Conservation (phyloP, 1,140 invertebrate genomes). For the Plutomurus gul region DNA sequence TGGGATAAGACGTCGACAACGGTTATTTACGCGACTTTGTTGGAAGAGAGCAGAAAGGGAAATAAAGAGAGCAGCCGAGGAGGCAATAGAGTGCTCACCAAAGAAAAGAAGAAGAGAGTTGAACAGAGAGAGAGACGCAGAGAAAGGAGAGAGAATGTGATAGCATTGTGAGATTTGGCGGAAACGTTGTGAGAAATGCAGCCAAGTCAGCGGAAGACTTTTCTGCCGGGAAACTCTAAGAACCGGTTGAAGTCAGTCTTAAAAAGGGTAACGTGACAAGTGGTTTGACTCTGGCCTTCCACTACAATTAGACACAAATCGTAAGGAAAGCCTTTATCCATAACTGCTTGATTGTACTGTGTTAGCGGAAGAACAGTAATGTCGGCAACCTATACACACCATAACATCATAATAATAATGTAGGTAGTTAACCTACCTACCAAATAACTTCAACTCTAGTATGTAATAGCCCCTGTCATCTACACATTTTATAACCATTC, state of each 20-base stretch:
- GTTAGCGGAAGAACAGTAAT: no score
- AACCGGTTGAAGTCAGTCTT: not conserved
- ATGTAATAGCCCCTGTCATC: no score
- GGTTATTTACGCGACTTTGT: not conserved
- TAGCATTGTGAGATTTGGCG: conserved; percentile 20
- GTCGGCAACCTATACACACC: no score
- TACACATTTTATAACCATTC: no score
- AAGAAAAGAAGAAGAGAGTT: not conserved
- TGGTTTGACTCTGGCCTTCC: conserved; percentile 23
- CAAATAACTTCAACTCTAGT: no score
- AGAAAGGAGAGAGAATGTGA: not conserved
- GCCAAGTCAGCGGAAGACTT: conserved; percentile 17
- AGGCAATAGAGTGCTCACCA: not conserved
- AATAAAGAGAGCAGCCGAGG: not conserved
- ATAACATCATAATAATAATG: no score
- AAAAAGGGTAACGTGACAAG: conserved; percentile 27
- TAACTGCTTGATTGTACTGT: no score
- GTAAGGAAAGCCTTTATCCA: not conserved
- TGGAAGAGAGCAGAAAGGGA: not conserved
- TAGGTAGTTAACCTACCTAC: no score
- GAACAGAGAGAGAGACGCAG: no score
- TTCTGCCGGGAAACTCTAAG: not conserved
- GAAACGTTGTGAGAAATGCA: conserved; percentile 5
- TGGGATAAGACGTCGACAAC: not conserved
- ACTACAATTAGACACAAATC: conserved; percentile 32